A percentile compares a stretch with the other conserved stretches of the same genome.
These are phyloP conservation scores for Okapia johnstoni DNA, from an alignment of 2,113 vertebrate genomes.

Conservation along the genomic window DNA sequence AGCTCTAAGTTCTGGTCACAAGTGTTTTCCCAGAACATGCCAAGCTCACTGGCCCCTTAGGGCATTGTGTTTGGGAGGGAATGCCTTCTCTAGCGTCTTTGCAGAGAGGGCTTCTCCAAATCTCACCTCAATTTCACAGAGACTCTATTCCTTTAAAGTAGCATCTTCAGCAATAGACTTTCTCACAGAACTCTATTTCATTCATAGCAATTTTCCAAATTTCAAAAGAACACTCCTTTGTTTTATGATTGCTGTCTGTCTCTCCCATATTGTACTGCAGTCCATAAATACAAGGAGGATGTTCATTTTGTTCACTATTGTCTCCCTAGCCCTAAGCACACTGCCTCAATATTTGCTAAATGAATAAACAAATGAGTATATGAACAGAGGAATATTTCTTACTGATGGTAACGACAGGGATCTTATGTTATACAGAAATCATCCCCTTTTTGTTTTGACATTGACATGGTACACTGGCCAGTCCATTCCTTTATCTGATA, in stretches of 20 bases:
- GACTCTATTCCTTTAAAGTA: neutral
- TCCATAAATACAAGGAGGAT: neutral
- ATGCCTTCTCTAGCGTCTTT: neutral
- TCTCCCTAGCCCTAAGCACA: neutral
- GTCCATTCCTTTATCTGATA: neutral
- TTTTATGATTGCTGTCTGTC: neutral
- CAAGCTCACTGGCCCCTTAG: neutral
- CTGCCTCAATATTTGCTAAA: neutral
- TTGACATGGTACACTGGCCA: neutral
- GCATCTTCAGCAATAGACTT: neutral
- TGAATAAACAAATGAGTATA: neutral
- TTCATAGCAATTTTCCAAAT: neutral
- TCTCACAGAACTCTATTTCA: neutral
- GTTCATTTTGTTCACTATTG: neutral
- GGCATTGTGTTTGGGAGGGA: neutral
- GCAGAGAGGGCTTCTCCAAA: neutral
- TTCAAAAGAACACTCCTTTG: neutral
- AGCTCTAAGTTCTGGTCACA: neutral
- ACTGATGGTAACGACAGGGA: neutral
- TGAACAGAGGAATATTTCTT: neutral
- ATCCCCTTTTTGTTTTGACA: neutral
- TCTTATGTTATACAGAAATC: neutral
- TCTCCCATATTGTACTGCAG: neutral
- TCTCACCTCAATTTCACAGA: neutral
- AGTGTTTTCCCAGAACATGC: neutral